phyloP scores from a whole-genome alignment of 2,888 invertebrate genomes.

The Mesorhabditis sp. region DNA sequence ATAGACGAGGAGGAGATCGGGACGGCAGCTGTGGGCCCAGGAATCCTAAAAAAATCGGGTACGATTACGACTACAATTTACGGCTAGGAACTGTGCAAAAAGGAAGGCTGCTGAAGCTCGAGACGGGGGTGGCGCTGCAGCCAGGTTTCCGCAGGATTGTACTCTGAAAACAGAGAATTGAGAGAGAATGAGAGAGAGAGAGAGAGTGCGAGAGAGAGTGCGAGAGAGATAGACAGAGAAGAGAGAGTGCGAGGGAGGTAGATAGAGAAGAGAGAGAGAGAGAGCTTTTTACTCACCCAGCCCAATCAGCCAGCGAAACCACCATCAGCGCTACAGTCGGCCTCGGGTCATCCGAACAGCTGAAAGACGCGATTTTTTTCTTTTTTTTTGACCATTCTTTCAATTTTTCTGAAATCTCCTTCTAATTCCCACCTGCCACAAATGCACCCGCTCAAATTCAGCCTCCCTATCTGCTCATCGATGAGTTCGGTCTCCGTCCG shows the following conservation, averaged over 20 bases:
- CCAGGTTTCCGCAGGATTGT: too few species aligned
- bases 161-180: too few species aligned
- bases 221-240: too few species aligned
- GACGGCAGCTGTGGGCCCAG: not conserved
- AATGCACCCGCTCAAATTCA: not conserved
- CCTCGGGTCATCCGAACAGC: not conserved
- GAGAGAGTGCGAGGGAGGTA: too few species aligned
- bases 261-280: too few species aligned
- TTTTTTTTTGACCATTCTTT: not conserved
- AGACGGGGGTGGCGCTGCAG: too few species aligned
- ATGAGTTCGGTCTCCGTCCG: not conserved
- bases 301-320: constrained; percentile 5
- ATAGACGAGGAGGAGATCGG: not conserved
- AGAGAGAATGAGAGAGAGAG: too few species aligned
- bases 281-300: not conserved
- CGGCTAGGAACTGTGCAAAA: not conserved
- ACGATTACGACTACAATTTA: not conserved
- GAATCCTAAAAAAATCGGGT: not conserved
- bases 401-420: not conserved
- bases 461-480: not conserved
- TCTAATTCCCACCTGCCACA: not conserved
- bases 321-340: not conserved
- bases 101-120: not conserved
- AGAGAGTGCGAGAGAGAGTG: too few species aligned
- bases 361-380: not conserved